Percentiles rank a stretch among this genome's conserved stretches.
Evolutionary conservation across 2,797 vertebrate species (phyloP).

Genomic region (Spheniscus humboldti): DNA sequence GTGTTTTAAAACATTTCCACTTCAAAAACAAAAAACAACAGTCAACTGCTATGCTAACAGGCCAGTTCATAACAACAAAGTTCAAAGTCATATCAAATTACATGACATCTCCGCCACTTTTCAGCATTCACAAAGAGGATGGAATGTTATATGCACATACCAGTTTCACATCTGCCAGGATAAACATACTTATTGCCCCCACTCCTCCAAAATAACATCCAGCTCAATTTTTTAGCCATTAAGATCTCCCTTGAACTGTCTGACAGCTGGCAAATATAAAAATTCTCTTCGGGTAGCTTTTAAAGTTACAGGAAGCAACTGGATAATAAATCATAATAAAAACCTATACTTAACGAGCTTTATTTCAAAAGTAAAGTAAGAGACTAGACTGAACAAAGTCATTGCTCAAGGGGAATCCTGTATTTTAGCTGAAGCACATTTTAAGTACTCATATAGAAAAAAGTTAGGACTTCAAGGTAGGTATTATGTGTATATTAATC

Average conservation of each 20-base stretch:
- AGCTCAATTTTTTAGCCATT: conserved; percentile 10
- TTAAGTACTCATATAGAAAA: neutral
- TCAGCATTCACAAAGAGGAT: neutral
- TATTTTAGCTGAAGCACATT: neutral
- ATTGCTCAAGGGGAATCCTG: neutral
- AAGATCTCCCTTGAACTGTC: neutral
- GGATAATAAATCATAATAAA: neutral
- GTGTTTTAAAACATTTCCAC: neutral
- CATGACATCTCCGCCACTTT: neutral
- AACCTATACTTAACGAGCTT: neutral
- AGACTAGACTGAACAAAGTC: neutral
- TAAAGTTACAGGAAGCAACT: neutral
- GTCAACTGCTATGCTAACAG: neutral
- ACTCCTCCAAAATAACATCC: neutral
- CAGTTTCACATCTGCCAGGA: neutral
- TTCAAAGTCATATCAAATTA: neutral
- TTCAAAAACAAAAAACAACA: neutral
- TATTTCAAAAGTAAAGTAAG: neutral
- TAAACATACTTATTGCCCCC: neutral
- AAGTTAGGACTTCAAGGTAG: neutral
- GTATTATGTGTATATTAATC: neutral
- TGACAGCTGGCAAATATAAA: neutral
- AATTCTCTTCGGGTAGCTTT: neutral
- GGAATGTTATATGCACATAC: neutral
- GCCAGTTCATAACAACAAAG: neutral